These are phyloP conservation scores for Graphium colonna DNA, from an alignment of 2,888 invertebrate genomes.

Conservation along the genomic window DNA sequence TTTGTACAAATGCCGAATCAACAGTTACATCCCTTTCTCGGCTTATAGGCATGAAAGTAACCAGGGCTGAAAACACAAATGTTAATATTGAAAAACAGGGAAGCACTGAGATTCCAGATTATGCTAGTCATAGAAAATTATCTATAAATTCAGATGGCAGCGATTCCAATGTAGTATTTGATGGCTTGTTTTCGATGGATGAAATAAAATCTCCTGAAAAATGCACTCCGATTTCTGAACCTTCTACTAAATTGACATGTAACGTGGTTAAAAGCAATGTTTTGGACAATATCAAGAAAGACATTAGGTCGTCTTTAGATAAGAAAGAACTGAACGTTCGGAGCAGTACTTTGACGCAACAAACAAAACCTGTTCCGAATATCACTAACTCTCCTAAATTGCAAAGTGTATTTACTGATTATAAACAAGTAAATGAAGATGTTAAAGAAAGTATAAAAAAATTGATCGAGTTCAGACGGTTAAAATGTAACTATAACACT, in stretches of 20 bases:
- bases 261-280: too few species aligned
- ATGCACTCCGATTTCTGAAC: slow-evolving; percentile 10
- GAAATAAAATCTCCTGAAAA: slow-evolving; percentile 50
- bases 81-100: slow-evolving; percentile 23
- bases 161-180: slow-evolving; percentile 46
- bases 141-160: slow-evolving; percentile 45
- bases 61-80: slow-evolving; percentile 28
- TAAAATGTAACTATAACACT: slow-evolving; percentile 33
- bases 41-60: slow-evolving; percentile 57
- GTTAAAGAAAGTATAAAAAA: slow-evolving; percentile 51
- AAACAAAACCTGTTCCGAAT: neutral
- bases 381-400: neutral
- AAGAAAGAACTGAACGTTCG: slow-evolving; percentile 2
- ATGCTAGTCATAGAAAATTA: slow-evolving; percentile 44
- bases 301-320: neutral
- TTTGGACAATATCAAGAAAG: too few species aligned
- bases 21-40: slow-evolving; percentile 41
- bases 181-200: slow-evolving; percentile 60
- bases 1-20: slow-evolving; percentile 7
- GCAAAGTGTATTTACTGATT: neutral
- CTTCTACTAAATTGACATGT: slow-evolving; percentile 10
- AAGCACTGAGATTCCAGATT: slow-evolving; percentile 19
- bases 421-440: slow-evolving; percentile 32
- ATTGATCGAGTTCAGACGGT: slow-evolving; percentile 51
- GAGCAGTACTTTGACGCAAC: slow-evolving; percentile 7